Conservation (phyloP, 2,113 vertebrate species). For the Cheilinus undulatus region DNA sequence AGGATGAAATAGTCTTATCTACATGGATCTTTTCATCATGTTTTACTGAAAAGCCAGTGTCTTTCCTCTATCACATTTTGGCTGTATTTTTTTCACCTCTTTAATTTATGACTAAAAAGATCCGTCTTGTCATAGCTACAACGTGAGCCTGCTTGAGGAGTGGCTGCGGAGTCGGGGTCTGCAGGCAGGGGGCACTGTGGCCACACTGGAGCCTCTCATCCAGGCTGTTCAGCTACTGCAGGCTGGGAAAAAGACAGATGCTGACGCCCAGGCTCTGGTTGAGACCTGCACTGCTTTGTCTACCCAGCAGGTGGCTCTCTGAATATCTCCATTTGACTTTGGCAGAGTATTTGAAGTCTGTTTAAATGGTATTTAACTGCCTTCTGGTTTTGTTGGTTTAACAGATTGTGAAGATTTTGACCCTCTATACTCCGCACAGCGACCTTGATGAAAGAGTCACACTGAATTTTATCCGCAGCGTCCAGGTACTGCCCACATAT, state of each 20-base stretch:
- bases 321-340: neutral
- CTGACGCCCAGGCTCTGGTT: constrained; percentile 79
- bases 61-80: too few relatives aligned
- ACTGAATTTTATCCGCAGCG: constrained; percentile 78
- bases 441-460: constrained; percentile 83
- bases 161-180: constrained; percentile 83
- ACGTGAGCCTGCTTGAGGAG: constrained; percentile 85
- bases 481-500: constrained; percentile 76
- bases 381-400: constrained; percentile 10
- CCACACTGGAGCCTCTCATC: constrained; percentile 84
- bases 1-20: too few relatives aligned
- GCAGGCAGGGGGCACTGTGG: constrained; percentile 76
- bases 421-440: constrained; percentile 75
- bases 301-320: constrained; percentile 81
- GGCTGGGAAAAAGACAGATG: constrained; percentile 82
- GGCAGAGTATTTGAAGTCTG: neutral
- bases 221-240: constrained; percentile 87
- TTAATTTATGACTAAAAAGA: too few relatives aligned
- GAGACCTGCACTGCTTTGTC: constrained; percentile 84
- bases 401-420: constrained; percentile 85
- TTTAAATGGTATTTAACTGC: neutral
- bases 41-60: too few relatives aligned
- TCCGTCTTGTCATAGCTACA: constrained; percentile 76
- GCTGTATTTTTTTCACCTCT: too few relatives aligned
- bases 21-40: too few relatives aligned